Percentiles rank a stretch among this genome's conserved stretches.
Conservation (phyloP, 1,140 invertebrate species). For the Drosophila bipectinata region DNA sequence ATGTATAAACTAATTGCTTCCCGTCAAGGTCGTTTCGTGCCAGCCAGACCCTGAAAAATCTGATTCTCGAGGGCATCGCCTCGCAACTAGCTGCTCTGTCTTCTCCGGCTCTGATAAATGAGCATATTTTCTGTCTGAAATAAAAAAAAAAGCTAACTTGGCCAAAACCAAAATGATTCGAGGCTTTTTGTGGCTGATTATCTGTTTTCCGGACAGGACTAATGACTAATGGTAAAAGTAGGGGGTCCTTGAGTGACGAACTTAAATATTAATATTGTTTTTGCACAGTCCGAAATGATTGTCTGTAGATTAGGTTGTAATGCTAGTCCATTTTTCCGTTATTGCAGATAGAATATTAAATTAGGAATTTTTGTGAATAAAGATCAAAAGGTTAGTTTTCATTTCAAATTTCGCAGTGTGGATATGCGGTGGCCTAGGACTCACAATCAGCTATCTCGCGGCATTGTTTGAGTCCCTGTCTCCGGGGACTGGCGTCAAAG, state of each 20-base stretch:
- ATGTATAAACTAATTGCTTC: conserved; percentile 73
- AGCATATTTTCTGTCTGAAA: conserved; percentile 24
- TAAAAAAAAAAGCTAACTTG: conserved; percentile 18
- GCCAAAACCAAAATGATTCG: conserved; percentile 32
- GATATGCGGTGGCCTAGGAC: neutral
- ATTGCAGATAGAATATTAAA: neutral
- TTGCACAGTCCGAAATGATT: neutral
- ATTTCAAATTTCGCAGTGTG: neutral
- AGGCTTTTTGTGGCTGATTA: conserved; percentile 35
- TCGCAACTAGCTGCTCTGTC: conserved; percentile 26
- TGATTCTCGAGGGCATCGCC: conserved; percentile 53
- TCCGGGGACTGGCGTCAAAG: conserved; percentile 38
- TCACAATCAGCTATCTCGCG: neutral
- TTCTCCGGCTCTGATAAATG: conserved; percentile 47
- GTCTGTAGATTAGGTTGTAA: neutral
- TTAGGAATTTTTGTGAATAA: neutral
- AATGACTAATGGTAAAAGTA: conserved; percentile 26
- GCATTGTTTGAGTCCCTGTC: conserved; percentile 9
- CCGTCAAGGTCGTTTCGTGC: conserved; percentile 48
- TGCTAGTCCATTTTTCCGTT: neutral
- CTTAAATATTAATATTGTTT: conserved; percentile 31
- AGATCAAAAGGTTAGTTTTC: too few relatives aligned
- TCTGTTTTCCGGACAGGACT: conserved; percentile 21
- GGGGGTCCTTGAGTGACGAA: conserved; percentile 21
- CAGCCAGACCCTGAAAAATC: conserved; percentile 31